Conservation (phyloP, 2,888 invertebrate genomes). For the Diplolepis rosae region DNA sequence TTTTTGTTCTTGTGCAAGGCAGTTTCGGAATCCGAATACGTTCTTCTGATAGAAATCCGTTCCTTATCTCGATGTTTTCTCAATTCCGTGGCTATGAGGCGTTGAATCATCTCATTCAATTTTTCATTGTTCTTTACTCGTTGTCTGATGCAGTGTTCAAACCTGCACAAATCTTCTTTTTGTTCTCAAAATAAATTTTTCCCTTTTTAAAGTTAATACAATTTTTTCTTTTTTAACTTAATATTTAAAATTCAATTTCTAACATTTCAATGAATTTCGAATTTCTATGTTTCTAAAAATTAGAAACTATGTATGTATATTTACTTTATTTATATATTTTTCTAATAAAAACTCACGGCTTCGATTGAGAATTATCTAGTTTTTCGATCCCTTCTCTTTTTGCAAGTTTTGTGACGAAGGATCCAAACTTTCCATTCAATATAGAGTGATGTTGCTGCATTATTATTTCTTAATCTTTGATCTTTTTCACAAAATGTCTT, state of each 20-base stretch:
- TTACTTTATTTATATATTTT: no score
- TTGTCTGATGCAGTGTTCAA: neutral
- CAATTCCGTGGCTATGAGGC: constrained; percentile 44
- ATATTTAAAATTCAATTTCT: neutral
- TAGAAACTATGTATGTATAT: no score
- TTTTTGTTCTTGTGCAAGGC: constrained; percentile 11
- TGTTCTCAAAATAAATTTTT: neutral
- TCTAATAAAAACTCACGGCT: no score
- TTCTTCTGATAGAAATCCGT: constrained; percentile 34
- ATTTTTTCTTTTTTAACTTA: neutral
- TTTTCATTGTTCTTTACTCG: neutral
- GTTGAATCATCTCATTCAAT: constrained; percentile 35
- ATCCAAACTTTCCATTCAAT: neutral
- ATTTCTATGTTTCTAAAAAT: no score
- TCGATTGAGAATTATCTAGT: neutral
- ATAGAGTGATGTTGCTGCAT: neutral
- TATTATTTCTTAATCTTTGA: neutral
- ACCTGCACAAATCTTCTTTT: no score
- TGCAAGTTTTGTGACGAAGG: neutral
- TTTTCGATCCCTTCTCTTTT: neutral
- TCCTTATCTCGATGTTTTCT: constrained; percentile 40
- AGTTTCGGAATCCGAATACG: constrained; percentile 43
- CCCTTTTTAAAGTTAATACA: neutral
- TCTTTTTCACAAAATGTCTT: neutral
- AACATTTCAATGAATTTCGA: no score